Evolutionary conservation across 1,140 invertebrate species (phyloP).

Genomic region (Temnothorax longispinosus): DNA sequence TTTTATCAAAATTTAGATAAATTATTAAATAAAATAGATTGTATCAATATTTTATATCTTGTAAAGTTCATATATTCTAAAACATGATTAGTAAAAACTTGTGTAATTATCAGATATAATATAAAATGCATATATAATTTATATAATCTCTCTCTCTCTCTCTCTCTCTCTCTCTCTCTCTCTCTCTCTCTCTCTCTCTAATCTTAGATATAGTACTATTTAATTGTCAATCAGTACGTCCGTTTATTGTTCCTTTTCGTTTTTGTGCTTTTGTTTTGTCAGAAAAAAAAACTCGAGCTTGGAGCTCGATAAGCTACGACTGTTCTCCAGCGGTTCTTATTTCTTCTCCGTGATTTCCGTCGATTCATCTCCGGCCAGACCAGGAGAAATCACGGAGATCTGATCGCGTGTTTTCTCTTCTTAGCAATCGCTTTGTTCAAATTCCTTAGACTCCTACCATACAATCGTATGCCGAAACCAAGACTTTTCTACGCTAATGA

Average conservation of each 20-base stretch:
- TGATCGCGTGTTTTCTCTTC: conserved; percentile 48
- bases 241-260: conserved; percentile 20
- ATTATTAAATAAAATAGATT: neutral
- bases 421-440: neutral
- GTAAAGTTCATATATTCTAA: neutral
- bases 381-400: conserved; percentile 19
- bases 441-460: conserved; percentile 41
- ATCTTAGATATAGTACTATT: neutral
- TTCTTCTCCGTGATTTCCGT: conserved; percentile 48
- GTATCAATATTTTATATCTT: neutral
- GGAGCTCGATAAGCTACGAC: conserved; percentile 30
- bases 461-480: conserved; percentile 36
- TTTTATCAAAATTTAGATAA: neutral
- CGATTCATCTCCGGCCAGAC: conserved; percentile 40
- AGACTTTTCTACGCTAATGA: neutral
- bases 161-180: neutral
- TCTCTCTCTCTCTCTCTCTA: neutral
- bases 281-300: conserved; percentile 50
- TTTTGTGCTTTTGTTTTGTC: conserved; percentile 35
- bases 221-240: conserved; percentile 5
- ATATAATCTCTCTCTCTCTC: neutral
- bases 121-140: neutral
- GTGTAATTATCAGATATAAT: neutral
- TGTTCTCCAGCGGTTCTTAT: conserved; percentile 40
- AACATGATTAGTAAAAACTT: neutral